These are phyloP conservation scores for Frankliniella intonsa DNA, from an alignment of 2,888 invertebrate species.

Conservation along the genomic window DNA sequence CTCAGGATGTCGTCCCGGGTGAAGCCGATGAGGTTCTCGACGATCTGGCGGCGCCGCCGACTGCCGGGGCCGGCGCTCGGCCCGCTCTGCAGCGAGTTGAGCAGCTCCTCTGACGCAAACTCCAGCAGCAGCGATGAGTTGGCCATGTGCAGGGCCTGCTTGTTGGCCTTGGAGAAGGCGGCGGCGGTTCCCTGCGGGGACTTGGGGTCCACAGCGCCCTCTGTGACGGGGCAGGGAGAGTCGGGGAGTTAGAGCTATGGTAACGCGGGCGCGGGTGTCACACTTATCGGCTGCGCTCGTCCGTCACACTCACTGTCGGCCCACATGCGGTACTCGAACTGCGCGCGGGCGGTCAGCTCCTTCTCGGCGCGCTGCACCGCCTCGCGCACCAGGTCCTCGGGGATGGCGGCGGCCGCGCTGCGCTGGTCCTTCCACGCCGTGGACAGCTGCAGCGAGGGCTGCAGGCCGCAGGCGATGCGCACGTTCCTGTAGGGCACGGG, in stretches of 20 bases:
- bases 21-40: constrained; percentile 52
- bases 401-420: constrained; percentile 54
- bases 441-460: constrained; percentile 35
- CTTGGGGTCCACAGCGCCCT: constrained; percentile 77
- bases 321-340: constrained; percentile 79
- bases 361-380: constrained; percentile 76
- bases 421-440: constrained; percentile 4
- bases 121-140: constrained; percentile 83
- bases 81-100: constrained; percentile 49
- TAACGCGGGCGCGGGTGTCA: background rate
- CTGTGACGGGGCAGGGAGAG: constrained; percentile 46
- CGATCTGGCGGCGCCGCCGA: constrained; percentile 65
- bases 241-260: background rate
- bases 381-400: constrained; percentile 65
- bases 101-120: constrained; percentile 78
- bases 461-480: constrained; percentile 35
- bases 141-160: constrained; percentile 73
- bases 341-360: constrained; percentile 67
- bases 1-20: constrained; percentile 61
- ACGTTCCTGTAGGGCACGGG: constrained; percentile 33
- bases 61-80: constrained; percentile 49
- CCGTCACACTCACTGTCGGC: constrained; percentile 55
- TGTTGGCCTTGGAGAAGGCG: constrained; percentile 84
- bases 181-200: constrained; percentile 83
- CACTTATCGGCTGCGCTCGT: background rate